Base-by-base conservation (phyloP, 2,113 vertebrate species). In the Apistogramma diplotaenia region DNA sequence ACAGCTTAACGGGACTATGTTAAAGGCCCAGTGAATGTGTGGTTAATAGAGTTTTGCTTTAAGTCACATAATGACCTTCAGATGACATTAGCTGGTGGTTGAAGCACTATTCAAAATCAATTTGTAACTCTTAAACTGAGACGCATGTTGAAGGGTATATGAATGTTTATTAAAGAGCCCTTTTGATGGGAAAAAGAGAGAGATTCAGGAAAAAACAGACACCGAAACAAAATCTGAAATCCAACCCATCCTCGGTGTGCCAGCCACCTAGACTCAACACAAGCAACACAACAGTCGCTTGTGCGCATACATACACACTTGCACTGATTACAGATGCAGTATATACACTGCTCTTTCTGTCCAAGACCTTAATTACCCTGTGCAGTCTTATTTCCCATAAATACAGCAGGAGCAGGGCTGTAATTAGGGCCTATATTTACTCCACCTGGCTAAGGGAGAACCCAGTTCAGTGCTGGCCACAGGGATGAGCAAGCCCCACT, bases 341-440 rank as follows among this genome's bases (percentile, higher is more conserved):
- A 88, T 83, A 79, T 75, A 61, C 40, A 49, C 78, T 85, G 35
- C 76, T 91, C 57, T 82, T 87, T 76, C 82, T 82, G 85, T 89
- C 90, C 91, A 90, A 82, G 82, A 87, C 90, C 83, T 86, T 90
- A 94, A 95, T 93, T 93, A 92, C 85, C 90, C 81, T 58, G 81
- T 88, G 19, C 78, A 72, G 67, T 79, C 91, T 85, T 91, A 91
- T 87, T 93, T 91, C 91, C 90, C 81, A 74, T 93, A 94, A 94
- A 93, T 92, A 91, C 87, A 89, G 86, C 73, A 15, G 59, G 61
- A 37, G 43, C 87, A 89, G 56, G 75, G 85, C 89, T 93, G 83
- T 88, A 94, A 94, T 95, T 94, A 91, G 27, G 55, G 76, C 53
- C 89, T 93, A 93, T 85, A 91, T 93, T 89, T 89, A 92, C 90